These are phyloP conservation scores for Toxotes lorentzi DNA, from an alignment of 2,797 vertebrate species.

Conservation along the genomic window DNA sequence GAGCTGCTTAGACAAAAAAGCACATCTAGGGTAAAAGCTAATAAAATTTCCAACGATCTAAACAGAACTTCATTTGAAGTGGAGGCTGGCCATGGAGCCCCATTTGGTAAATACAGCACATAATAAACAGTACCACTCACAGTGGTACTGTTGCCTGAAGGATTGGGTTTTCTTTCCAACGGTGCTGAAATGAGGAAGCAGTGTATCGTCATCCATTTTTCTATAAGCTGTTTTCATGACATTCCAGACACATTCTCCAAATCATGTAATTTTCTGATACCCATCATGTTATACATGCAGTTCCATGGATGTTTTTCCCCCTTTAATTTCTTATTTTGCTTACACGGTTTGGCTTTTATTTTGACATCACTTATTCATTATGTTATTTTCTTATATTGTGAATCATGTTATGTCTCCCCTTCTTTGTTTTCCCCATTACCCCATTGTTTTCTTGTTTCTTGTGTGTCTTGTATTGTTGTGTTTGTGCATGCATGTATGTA, in stretches of 20 bases:
- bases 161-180: slow-evolving; percentile 1
- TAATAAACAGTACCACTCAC: neutral
- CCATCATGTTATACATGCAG: slow-evolving; percentile 19
- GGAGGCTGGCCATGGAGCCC: slow-evolving; percentile 4
- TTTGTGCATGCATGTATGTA: slow-evolving; percentile 48
- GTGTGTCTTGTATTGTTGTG: slow-evolving; percentile 61
- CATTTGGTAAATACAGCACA: neutral
- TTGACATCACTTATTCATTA: slow-evolving; percentile 58
- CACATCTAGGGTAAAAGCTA: neutral
- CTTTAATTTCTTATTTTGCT: slow-evolving; percentile 37
- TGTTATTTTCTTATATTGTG: slow-evolving; percentile 57
- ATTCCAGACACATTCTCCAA: slow-evolving; percentile 30
- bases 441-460: slow-evolving; percentile 50
- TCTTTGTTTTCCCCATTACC: slow-evolving; percentile 48
- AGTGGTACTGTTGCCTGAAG: neutral
- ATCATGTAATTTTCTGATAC: slow-evolving; percentile 10
- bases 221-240: slow-evolving; percentile 29
- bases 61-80: neutral
- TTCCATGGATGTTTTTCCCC: slow-evolving; percentile 17
- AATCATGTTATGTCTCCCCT: slow-evolving; percentile 64
- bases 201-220: neutral
- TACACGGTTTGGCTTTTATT: slow-evolving; percentile 50
- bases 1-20: neutral
- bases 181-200: neutral
- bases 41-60: neutral